Percentiles rank a stretch among this genome's conserved stretches.
Conservation (phyloP, 2,797 vertebrate species). For the Chelon auratus region DNA sequence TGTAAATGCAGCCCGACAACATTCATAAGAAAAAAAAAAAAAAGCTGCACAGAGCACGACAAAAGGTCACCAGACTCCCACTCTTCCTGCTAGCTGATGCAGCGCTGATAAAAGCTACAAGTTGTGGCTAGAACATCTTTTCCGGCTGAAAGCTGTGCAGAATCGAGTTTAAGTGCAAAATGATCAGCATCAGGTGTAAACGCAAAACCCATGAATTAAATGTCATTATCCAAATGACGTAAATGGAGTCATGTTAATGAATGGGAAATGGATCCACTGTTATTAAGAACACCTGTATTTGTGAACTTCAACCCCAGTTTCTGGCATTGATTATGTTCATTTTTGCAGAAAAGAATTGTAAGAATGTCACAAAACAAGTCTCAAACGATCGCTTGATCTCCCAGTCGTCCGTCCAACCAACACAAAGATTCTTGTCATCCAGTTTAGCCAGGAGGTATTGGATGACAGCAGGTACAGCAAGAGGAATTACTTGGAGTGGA, state of each 20-base stretch:
- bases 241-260: background rate
- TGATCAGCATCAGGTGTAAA: background rate
- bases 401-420: background rate
- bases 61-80: background rate
- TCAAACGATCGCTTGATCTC: constrained; percentile 6
- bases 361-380: constrained; percentile 9
- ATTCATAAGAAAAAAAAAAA: background rate
- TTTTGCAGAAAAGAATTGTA: background rate
- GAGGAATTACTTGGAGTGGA: constrained; percentile 6
- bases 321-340: background rate
- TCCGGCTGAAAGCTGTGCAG: background rate
- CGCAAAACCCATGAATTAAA: background rate
- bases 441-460: constrained; percentile 20
- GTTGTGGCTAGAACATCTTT: background rate
- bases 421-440: constrained; percentile 2
- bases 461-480: background rate
- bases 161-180: background rate
- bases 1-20: background rate
- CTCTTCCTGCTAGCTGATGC: background rate
- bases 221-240: background rate
- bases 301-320: background rate
- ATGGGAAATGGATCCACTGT: background rate
- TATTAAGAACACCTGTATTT: background rate
- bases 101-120: background rate
- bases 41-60: background rate